Conservation (phyloP, 2,113 vertebrate genomes). For the Hystrix cristata region DNA sequence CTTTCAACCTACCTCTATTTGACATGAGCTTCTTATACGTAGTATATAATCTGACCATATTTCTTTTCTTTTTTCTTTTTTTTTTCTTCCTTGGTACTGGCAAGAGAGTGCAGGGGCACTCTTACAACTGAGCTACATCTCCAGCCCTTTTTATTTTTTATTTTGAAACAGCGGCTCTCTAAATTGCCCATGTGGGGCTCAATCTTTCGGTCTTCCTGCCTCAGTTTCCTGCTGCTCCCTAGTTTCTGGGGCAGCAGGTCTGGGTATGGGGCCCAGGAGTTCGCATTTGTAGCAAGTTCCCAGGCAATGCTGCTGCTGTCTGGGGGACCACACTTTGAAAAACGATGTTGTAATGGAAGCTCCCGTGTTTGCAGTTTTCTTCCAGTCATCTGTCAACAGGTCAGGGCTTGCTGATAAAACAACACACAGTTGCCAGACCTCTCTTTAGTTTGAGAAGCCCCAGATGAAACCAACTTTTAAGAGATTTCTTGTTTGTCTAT, state of each 20-base stretch:
- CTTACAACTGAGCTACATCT: not conserved
- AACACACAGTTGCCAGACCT: not conserved
- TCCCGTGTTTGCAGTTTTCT: not conserved
- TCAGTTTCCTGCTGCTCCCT: not conserved
- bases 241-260: not conserved
- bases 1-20: not conserved
- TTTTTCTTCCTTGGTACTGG: not conserved
- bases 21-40: not conserved
- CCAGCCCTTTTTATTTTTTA: not conserved
- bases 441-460: not conserved
- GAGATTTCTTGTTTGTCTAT: not conserved
- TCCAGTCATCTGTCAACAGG: not conserved
- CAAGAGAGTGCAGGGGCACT: not conserved
- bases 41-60: not conserved
- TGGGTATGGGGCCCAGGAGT: not conserved
- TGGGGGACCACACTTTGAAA: slow-evolving; percentile 19
- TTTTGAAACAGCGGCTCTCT: not conserved
- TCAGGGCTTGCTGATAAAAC: not conserved
- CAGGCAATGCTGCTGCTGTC: not conserved
- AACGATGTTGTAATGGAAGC: not conserved
- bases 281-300: not conserved
- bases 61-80: not conserved
- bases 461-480: slow-evolving; percentile 33
- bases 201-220: not conserved
- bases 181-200: not conserved